Conservation (phyloP, 2,113 vertebrate genomes). For the Ctenomys sociabilis region DNA sequence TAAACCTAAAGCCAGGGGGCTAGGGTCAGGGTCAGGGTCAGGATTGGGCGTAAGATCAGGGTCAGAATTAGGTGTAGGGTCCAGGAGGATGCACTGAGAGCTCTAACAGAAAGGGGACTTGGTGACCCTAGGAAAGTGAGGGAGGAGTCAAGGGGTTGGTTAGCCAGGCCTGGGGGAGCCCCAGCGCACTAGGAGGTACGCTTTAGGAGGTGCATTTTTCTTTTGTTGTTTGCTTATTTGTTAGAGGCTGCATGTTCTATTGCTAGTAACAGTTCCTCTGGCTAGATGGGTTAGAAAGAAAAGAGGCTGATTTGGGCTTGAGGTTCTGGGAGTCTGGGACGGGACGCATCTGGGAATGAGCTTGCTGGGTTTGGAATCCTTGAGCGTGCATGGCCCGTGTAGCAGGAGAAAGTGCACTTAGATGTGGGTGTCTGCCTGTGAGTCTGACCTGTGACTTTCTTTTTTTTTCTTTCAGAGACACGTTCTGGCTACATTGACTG, state of each 20-base stretch:
- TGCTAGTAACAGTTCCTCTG: not conserved
- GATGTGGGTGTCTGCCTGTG: not conserved
- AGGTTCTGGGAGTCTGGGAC: no score
- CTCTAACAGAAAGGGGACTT: not conserved
- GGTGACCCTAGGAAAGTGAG: not conserved
- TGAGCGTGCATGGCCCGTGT: no score
- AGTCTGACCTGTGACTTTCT: no score
- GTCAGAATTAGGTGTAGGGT: not conserved
- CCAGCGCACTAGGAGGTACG: rapidly evolving
- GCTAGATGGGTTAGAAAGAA: not conserved
- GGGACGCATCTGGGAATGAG: not conserved
- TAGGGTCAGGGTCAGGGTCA: not conserved
- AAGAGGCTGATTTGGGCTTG: not conserved
- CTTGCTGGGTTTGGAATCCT: not conserved
- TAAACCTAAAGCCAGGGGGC: not conserved
- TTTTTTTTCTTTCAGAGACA: not conserved
- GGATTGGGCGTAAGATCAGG: no score
- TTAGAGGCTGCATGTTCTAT: not conserved
- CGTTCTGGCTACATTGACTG: not conserved
- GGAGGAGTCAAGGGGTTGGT: no score
- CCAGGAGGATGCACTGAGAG: not conserved
- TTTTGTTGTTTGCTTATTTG: no score
- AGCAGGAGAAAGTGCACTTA: no score
- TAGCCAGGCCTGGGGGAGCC: not conserved
- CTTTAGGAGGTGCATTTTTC: no score